Evolutionary conservation across 2,113 vertebrate species (phyloP).

Genomic region (Osmerus mordax): DNA sequence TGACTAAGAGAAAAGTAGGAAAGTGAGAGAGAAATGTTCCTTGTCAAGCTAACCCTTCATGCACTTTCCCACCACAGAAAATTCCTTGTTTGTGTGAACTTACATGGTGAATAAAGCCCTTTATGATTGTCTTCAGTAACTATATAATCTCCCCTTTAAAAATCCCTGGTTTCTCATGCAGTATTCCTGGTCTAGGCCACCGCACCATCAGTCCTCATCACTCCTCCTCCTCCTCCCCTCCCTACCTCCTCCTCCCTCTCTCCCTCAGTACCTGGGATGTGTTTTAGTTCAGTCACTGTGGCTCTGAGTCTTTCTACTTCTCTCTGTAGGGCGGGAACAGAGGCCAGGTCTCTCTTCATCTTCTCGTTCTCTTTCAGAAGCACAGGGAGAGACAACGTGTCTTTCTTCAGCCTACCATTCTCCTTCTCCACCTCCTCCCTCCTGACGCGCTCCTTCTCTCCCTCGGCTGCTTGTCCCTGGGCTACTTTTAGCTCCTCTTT

Average conservation of each 20-base stretch:
- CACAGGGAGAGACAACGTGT: constrained; percentile 60
- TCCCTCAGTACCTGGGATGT: constrained; percentile 33
- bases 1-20: constrained; percentile 1
- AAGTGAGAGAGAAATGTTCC: not conserved
- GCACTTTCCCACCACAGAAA: not conserved
- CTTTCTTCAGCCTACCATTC: constrained; percentile 67
- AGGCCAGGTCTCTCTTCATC: constrained; percentile 68
- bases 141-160: too few species aligned
- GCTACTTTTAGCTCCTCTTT: constrained; percentile 57
- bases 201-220: too few species aligned
- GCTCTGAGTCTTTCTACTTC: constrained; percentile 76
- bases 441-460: constrained; percentile 49
- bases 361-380: constrained; percentile 67
- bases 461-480: constrained; percentile 51
- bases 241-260: constrained; percentile 3
- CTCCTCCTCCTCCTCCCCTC: not conserved
- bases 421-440: constrained; percentile 64
- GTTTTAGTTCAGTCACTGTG: constrained; percentile 61
- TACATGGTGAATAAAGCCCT: not conserved
- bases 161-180: too few species aligned
- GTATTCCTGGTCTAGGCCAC: too few species aligned
- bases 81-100: not conserved
- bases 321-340: constrained; percentile 64
- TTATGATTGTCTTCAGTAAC: too few species aligned
- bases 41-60: too few species aligned